phyloP scores from a whole-genome alignment of 1,140 invertebrate genomes.

The Agrypnia vestita region DNA sequence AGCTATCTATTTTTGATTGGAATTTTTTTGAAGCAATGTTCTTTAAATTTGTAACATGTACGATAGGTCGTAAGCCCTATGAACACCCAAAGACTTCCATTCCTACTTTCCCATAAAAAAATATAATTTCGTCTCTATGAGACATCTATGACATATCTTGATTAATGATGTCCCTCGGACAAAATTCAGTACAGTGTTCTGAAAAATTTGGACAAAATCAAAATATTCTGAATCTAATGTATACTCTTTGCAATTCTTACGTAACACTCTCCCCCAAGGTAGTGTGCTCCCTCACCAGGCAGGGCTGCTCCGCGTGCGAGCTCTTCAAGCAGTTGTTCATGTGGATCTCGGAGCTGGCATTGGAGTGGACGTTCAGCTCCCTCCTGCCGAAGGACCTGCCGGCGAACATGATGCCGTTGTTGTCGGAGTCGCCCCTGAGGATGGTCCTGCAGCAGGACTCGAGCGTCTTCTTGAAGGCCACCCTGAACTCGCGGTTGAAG shows the following conservation, averaged over 20 bases:
- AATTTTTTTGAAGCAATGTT: not conserved
- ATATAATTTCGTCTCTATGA: too few relatives aligned
- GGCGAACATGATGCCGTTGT: slow-evolving; percentile 52
- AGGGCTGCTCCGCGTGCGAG: slow-evolving; percentile 40
- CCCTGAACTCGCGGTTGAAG: slow-evolving; percentile 96
- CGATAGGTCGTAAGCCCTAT: too few relatives aligned
- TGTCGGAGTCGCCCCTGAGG: slow-evolving; percentile 45
- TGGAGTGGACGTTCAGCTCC: slow-evolving; percentile 56
- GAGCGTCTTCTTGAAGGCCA: slow-evolving; percentile 93
- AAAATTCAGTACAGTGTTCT: too few relatives aligned
- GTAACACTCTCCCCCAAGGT: slow-evolving; percentile 56
- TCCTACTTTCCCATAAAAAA: too few relatives aligned
- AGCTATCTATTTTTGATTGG: not conserved
- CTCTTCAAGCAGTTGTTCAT: slow-evolving; percentile 58
- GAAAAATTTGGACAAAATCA: too few relatives aligned
- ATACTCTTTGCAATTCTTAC: slow-evolving; percentile 16
- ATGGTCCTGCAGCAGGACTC: slow-evolving; percentile 56
- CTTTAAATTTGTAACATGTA: not conserved
- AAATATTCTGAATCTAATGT: not conserved
- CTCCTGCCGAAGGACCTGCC: slow-evolving; percentile 55
- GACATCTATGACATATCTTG: too few relatives aligned
- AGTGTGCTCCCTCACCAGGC: slow-evolving; percentile 46
- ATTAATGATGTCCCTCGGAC: too few relatives aligned
- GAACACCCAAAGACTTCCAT: too few relatives aligned
- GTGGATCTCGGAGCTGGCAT: slow-evolving; percentile 58